Percentiles rank a stretch among this genome's conserved stretches.
phyloP scores from a whole-genome alignment of 2,888 invertebrate species.

The Troides helena region DNA sequence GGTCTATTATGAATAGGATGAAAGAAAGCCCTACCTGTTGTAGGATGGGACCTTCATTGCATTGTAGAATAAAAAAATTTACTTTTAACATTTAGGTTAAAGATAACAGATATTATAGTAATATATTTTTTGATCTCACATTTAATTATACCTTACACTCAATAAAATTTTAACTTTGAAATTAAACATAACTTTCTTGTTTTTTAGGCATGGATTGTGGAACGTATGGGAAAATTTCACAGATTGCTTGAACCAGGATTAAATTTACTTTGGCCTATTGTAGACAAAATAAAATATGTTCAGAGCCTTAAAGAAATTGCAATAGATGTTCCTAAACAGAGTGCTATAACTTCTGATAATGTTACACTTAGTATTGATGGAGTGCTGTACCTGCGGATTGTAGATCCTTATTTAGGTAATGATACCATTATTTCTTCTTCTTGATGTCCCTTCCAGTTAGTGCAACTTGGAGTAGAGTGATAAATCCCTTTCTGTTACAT shows the following conservation, averaged over 20 bases:
- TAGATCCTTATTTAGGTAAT: slow-evolving; percentile 93
- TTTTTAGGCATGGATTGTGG: slow-evolving; percentile 95
- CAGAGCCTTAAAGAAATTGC: slow-evolving; percentile 99
- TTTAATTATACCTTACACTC: not conserved
- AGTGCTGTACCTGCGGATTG: slow-evolving; percentile 95
- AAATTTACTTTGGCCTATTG: slow-evolving; percentile 93
- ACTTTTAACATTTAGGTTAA: too few species aligned
- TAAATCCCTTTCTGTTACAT: too few species aligned
- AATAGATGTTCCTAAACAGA: slow-evolving; percentile 99
- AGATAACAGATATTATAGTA: too few species aligned
- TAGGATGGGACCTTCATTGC: too few species aligned
- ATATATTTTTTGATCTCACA: too few species aligned
- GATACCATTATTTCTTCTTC: not conserved
- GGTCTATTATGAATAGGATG: too few species aligned
- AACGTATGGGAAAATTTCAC: slow-evolving; percentile 98
- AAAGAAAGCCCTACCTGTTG: too few species aligned
- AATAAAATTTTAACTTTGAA: slow-evolving; percentile 3
- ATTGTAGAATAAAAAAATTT: too few species aligned
- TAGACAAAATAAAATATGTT: slow-evolving; percentile 97
- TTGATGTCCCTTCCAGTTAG: too few species aligned
- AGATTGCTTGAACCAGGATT: slow-evolving; percentile 96
- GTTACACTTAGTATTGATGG: slow-evolving; percentile 98
- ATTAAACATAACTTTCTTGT: slow-evolving; percentile 1
- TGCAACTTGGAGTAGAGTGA: too few species aligned
- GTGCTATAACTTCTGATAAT: slow-evolving; percentile 98